Percentiles rank a stretch among this genome's conserved stretches.
phyloP scores from a whole-genome alignment of 2,113 vertebrate species.

The Typhlomys cinereus region DNA sequence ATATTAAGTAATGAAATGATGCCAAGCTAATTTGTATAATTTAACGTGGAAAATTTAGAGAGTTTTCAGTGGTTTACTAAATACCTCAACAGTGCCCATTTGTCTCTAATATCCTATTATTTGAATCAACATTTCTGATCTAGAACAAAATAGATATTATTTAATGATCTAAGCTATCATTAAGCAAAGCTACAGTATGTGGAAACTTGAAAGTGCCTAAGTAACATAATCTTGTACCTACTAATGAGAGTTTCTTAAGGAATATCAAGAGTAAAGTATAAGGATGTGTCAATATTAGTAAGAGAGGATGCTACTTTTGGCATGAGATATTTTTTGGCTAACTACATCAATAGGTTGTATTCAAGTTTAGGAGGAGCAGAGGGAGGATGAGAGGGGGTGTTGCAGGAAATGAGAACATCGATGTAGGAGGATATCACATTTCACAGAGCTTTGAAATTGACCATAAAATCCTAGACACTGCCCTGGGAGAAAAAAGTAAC shows the following conservation, averaged over 20 bases:
- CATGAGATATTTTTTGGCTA: conserved; percentile 50
- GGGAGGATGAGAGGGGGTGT: conserved; percentile 64
- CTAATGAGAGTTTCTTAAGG: not conserved
- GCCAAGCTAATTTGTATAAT: not conserved
- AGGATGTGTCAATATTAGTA: not conserved
- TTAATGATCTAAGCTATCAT: too few species aligned
- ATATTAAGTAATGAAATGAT: not conserved
- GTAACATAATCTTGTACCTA: not conserved
- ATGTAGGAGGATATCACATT: conserved; percentile 67
- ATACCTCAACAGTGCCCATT: not conserved
- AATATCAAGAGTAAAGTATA: conserved; percentile 1
- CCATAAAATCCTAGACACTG: conserved; percentile 48
- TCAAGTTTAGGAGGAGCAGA: conserved; percentile 50
- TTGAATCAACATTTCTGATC: not conserved
- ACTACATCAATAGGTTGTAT: not conserved
- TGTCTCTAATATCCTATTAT: not conserved
- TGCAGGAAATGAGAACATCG: conserved; percentile 65
- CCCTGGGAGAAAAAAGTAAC: conserved; percentile 25
- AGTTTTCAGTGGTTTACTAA: not conserved
- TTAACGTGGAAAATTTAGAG: not conserved
- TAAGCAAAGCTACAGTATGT: not conserved
- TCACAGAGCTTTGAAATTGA: conserved; percentile 65
- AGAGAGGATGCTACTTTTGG: conserved; percentile 47
- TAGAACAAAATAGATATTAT: not conserved
- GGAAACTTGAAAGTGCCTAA: not conserved